phyloP scores from a whole-genome alignment of 2,113 vertebrate species.

The Perognathus longimembris region DNA sequence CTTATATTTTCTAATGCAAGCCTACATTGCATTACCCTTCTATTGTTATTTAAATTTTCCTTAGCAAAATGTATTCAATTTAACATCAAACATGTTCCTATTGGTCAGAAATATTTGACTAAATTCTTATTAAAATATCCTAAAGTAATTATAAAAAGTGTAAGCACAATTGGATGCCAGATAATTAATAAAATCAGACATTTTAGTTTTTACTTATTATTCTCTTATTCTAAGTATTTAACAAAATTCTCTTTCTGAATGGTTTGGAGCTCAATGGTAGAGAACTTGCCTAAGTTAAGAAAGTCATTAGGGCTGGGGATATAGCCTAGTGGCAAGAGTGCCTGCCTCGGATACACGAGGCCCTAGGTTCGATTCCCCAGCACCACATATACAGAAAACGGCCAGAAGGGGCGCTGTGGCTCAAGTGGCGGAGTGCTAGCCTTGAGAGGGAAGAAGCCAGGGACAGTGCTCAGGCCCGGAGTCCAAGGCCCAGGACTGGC shows the following conservation, averaged over 20 bases:
- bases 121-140: not conserved
- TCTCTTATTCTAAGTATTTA: not conserved
- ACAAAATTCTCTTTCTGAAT: not conserved
- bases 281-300: not conserved
- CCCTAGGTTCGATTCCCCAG: no score
- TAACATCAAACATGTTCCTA: not conserved
- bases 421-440: no score
- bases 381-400: no score
- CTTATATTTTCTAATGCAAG: not conserved
- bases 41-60: not conserved
- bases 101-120: not conserved
- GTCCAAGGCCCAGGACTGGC: no score
- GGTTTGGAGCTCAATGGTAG: not conserved
- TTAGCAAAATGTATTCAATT: not conserved
- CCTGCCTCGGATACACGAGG: no score
- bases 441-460: no score
- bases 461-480: no score
- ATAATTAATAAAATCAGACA: not conserved
- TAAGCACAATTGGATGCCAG: no score
- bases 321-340: no score
- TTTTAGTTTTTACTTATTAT: not conserved
- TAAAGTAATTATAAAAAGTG: fast-evolving
- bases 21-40: not conserved
- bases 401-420: no score
- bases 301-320: no score